Base-by-base conservation (phyloP, 2,888 invertebrate genomes). In the Plebejus anna region DNA sequence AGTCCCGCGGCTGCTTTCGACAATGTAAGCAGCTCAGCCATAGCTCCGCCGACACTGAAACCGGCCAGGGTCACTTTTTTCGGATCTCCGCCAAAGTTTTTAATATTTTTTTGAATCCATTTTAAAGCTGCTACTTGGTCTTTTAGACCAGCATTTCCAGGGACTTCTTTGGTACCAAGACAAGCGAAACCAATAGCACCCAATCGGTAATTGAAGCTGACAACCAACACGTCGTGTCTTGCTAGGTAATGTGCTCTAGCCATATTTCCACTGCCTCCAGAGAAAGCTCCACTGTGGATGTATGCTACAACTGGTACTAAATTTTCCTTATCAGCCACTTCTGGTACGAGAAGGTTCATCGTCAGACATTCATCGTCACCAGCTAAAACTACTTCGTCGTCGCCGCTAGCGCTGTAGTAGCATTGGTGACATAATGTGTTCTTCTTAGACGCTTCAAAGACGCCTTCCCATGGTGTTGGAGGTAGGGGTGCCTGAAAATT, bases 131-230 rank as follows among this genome's bases (percentile, higher is more conserved):
- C 94, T 76, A 96, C 95, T 86, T 98, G 97, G 86, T 98, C 98
- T 85, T 97, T 96, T 73, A 98, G 86, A 0, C 97, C 98, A 79
- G 97, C 96, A 87, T 98, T 98, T 0, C 98, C 98, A 0, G 97
- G 95, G 42, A 96, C 95, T 80, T 95, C 95, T 81, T 92, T 88
- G 57, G 90, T 94, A 2, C 95, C 95, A 75, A 96, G 87, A 79
- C 95, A 95, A 36, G 96, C 94, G 86, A 96, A 96, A 22, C 96
- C 97, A 81, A 96, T 94, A 7, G 96, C 95, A 80, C 97, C 97
- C 75, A 96, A 90, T 81, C 97, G 94, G 83, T 96, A 97, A 83
- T 96, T 96, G 51, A 96, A 94, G 38, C 95, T 95, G 0, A 96
- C 94, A 1, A 96, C 95, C 13, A 97, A 89, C 9, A 96, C 85